phyloP scores from a whole-genome alignment of 1,140 invertebrate genomes.

The silkworm (Bombyx mori) region DNA sequence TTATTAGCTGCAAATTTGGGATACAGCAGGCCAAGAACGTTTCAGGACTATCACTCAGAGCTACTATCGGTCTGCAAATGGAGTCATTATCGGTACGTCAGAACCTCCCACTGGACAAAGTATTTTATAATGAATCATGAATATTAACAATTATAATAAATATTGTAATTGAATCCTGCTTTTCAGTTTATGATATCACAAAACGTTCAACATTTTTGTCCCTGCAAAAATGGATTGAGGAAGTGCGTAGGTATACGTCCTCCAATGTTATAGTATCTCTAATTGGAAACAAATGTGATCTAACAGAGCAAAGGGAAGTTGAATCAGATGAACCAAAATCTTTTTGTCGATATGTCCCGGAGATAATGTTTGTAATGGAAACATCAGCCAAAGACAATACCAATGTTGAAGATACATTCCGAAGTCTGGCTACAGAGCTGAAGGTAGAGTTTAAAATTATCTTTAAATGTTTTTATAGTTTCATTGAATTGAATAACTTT shows the following conservation, averaged over 20 bases:
- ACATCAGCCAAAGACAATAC: conserved; percentile 95
- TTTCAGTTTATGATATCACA: conserved; percentile 93
- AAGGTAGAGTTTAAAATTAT: conserved; percentile 73
- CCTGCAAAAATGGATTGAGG: conserved; percentile 93
- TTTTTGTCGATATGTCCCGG: conserved; percentile 86
- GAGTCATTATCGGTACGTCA: conserved; percentile 77
- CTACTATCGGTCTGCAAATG: conserved; percentile 94
- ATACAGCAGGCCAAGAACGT: conserved; percentile 93
- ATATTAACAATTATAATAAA: neutral
- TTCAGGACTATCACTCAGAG: conserved; percentile 95
- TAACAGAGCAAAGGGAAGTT: conserved; percentile 86
- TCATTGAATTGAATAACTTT: too few species aligned
- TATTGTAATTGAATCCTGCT: neutral
- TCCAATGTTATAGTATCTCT: conserved; percentile 90
- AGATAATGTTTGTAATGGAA: conserved; percentile 88
- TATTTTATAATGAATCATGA: neutral
- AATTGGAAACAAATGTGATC: conserved; percentile 93
- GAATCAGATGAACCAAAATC: conserved; percentile 86
- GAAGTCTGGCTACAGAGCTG: conserved; percentile 88
- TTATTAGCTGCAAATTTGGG: conserved; percentile 91
- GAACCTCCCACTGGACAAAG: neutral
- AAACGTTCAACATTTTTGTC: conserved; percentile 91
- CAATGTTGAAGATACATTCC: conserved; percentile 93
- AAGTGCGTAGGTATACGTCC: conserved; percentile 92
- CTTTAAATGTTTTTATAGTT: neutral